Conservation (phyloP, 2,113 vertebrate genomes). For the Arvicanthis niloticus region DNA sequence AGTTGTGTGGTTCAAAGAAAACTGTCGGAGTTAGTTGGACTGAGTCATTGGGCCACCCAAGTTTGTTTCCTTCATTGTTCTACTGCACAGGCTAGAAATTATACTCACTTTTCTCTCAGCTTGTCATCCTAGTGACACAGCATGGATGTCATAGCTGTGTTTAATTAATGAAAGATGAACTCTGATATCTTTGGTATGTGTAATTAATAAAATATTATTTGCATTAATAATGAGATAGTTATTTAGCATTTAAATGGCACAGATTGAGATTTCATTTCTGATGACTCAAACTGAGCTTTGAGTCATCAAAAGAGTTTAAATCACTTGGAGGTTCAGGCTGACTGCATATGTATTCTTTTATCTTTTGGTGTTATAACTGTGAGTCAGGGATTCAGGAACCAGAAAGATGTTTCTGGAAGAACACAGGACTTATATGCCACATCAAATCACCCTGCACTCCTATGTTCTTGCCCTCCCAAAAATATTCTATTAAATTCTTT, state of each 20-base stretch:
- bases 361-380: background rate
- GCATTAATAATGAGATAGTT: slow-evolving; percentile 81
- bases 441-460: background rate
- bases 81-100: slow-evolving; percentile 49
- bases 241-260: slow-evolving; percentile 78
- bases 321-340: slow-evolving; percentile 55
- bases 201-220: slow-evolving; percentile 81
- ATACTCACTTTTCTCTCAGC: slow-evolving; percentile 65
- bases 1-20: background rate
- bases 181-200: slow-evolving; percentile 76
- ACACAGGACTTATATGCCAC: background rate
- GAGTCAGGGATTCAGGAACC: slow-evolving; percentile 51
- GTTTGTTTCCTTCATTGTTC: slow-evolving; percentile 53
- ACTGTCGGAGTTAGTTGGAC: background rate
- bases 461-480: background rate
- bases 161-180: slow-evolving; percentile 79
- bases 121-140: slow-evolving; percentile 43
- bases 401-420: slow-evolving; percentile 21
- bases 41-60: slow-evolving; percentile 55
- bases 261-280: slow-evolving; percentile 78
- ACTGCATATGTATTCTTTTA: background rate
- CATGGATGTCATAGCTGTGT: slow-evolving; percentile 57
- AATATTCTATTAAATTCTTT: slow-evolving; percentile 4
- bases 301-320: slow-evolving; percentile 73
- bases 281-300: slow-evolving; percentile 70